phyloP scores from a whole-genome alignment of 2,113 vertebrate genomes.

The Scopus umbretta region DNA sequence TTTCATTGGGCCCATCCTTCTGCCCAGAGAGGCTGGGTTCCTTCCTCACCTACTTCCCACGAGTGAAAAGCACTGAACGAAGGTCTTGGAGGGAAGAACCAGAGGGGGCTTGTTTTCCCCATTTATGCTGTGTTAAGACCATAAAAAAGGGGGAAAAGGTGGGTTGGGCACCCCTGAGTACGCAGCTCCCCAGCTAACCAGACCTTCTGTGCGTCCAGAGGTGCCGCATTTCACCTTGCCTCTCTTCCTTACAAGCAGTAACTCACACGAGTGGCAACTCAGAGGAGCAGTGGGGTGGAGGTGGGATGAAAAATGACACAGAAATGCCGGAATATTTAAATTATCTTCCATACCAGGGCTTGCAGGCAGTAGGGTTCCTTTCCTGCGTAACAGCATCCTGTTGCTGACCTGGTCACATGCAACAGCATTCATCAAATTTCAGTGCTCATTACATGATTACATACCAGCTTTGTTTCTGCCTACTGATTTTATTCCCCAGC shows the following conservation, averaged over 20 bases:
- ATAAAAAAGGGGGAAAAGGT: background rate
- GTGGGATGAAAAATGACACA: background rate
- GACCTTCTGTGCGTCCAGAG: background rate
- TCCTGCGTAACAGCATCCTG: background rate
- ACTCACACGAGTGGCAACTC: background rate
- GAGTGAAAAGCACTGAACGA: rapidly evolving
- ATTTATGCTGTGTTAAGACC: background rate
- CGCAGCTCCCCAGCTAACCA: background rate
- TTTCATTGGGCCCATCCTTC: background rate
- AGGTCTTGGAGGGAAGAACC: background rate
- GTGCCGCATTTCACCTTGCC: rapidly evolving
- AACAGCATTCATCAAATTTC: background rate
- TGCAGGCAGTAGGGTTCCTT: background rate
- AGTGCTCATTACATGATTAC: background rate
- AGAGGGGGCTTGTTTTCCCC: background rate
- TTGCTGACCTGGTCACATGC: background rate
- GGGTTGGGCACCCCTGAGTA: background rate
- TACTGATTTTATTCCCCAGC: background rate
- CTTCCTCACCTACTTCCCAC: rapidly evolving
- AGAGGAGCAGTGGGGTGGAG: rapidly evolving
- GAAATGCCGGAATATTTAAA: background rate
- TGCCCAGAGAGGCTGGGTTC: background rate
- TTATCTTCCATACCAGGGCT: background rate
- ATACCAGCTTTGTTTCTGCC: background rate
- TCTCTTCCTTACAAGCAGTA: background rate